phyloP scores from a whole-genome alignment of 2,888 invertebrate genomes.

The Harpagoxenus sublaevis region DNA sequence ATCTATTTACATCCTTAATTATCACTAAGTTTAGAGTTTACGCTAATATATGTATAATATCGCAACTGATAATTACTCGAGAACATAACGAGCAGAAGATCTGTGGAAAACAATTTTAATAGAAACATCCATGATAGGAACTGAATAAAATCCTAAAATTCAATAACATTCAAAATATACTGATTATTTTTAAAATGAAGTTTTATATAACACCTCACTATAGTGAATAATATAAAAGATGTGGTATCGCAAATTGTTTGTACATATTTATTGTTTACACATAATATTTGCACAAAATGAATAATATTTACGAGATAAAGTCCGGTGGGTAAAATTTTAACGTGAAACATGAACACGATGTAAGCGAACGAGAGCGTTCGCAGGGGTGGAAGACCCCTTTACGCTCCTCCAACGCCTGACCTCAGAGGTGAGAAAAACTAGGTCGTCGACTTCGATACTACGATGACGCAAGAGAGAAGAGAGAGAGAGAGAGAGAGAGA shows the following conservation, averaged over 20 bases:
- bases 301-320: background rate
- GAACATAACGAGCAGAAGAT: background rate
- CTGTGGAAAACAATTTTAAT: background rate
- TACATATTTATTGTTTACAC: background rate
- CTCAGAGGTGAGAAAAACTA: conserved; percentile 53
- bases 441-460: conserved; percentile 57
- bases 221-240: background rate
- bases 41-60: background rate
- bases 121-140: background rate
- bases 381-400: conserved; percentile 42
- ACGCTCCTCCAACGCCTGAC: conserved; percentile 10
- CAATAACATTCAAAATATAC: background rate
- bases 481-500: conserved; percentile 3
- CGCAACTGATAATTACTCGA: background rate
- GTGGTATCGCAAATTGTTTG: background rate
- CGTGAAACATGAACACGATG: background rate
- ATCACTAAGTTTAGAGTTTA: background rate
- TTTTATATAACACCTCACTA: background rate
- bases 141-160: background rate
- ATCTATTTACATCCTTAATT: background rate
- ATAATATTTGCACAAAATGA: background rate
- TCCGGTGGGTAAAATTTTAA: background rate
- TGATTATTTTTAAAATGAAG: background rate
- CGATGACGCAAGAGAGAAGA: conserved; percentile 57
- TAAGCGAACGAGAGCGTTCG: background rate